Conservation (phyloP, 2,888 invertebrate species). For the Nomada goodeniana region DNA sequence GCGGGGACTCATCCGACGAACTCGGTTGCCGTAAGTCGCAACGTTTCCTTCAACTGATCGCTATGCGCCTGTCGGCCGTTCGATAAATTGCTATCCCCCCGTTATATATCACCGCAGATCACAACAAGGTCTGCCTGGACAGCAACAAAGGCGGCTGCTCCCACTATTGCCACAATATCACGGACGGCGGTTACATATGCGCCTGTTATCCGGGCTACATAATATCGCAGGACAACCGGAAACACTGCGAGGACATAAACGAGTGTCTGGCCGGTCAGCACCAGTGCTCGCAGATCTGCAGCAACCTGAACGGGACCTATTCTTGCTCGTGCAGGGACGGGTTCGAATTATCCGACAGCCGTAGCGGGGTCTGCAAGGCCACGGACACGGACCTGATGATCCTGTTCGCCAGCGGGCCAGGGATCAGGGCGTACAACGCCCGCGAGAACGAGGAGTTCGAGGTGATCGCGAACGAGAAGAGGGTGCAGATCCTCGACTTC, state of each 20-base stretch:
- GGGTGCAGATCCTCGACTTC: slow-evolving; percentile 96
- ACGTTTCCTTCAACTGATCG: no score
- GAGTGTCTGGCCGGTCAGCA: slow-evolving; percentile 94
- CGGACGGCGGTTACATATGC: slow-evolving; percentile 94
- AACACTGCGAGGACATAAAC: slow-evolving; percentile 94
- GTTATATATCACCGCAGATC: slow-evolving; percentile 77
- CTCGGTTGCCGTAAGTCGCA: slow-evolving; percentile 91
- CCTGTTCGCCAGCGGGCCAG: slow-evolving; percentile 93
- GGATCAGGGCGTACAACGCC: slow-evolving; percentile 91
- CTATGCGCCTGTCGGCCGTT: no score
- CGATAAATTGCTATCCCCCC: not conserved
- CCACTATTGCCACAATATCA: slow-evolving; percentile 95
- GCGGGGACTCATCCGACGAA: slow-evolving; percentile 96
- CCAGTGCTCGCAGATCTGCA: slow-evolving; percentile 97
- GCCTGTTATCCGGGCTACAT: slow-evolving; percentile 95
- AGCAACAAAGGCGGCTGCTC: slow-evolving; percentile 92
- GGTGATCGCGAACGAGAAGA: slow-evolving; percentile 93
- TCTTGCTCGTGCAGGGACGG: slow-evolving; percentile 94
- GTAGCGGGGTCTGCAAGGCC: slow-evolving; percentile 93
- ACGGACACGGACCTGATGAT: slow-evolving; percentile 87
- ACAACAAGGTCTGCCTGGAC: slow-evolving; percentile 83
- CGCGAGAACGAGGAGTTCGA: slow-evolving; percentile 90
- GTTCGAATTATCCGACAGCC: slow-evolving; percentile 90
- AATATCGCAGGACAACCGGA: slow-evolving; percentile 91
- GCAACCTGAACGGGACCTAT: slow-evolving; percentile 95